Evolutionary conservation across 2,888 invertebrate genomes (phyloP).

Genomic region (Noctua fimbriata): DNA sequence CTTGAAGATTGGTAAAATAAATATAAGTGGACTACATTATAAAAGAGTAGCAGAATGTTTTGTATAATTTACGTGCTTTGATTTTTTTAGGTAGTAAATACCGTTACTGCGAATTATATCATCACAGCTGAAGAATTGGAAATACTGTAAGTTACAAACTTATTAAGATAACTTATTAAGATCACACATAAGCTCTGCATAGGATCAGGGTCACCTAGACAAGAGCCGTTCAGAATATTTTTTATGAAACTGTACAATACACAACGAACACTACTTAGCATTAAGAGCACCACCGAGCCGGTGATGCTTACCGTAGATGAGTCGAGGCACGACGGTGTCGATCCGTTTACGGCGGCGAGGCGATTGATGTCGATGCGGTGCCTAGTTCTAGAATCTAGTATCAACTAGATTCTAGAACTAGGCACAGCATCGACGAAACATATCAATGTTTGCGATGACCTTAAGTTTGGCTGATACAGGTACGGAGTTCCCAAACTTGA

Average conservation of each 20-base stretch:
- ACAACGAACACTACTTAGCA: background rate
- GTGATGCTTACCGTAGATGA: too few relatives aligned
- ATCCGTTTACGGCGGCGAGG: too few relatives aligned
- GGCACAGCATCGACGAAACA: too few relatives aligned
- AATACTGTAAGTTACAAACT: background rate
- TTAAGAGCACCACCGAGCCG: background rate
- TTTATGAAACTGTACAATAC: background rate
- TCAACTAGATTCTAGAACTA: too few relatives aligned
- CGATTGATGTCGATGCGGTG: too few relatives aligned
- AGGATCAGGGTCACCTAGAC: background rate
- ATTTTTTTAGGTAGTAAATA: background rate
- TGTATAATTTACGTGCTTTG: background rate
- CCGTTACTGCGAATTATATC: background rate
- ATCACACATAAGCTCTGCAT: background rate
- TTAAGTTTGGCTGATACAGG: too few relatives aligned
- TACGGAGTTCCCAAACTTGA: too few relatives aligned
- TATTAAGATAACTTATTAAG: background rate
- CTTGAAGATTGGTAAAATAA: background rate
- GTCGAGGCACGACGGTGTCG: too few relatives aligned
- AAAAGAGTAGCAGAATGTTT: background rate
- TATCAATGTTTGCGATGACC: too few relatives aligned
- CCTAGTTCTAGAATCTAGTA: too few relatives aligned
- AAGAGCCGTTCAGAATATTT: background rate
- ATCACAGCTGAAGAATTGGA: background rate
- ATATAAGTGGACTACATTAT: background rate